phyloP scores from a whole-genome alignment of 2,797 vertebrate species.

The Xerus rutilus region DNA sequence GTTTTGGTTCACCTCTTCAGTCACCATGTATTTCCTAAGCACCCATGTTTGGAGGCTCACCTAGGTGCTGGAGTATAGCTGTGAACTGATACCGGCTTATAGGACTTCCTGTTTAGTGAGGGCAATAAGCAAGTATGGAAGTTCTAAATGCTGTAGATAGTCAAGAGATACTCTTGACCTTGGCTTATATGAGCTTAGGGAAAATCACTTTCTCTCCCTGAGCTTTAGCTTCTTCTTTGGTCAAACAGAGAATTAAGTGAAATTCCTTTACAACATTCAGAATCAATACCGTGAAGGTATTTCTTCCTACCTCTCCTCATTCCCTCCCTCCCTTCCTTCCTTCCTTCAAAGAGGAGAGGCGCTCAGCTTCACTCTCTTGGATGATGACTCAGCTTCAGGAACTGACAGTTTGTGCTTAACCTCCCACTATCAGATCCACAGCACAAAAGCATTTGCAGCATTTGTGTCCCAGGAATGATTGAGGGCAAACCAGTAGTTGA shows the following conservation, averaged over 20 bases:
- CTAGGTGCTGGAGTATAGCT: neutral
- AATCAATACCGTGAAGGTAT: neutral
- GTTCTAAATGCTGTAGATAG: neutral
- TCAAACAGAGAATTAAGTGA: neutral
- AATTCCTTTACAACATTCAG: neutral
- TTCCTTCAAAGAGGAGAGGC: neutral
- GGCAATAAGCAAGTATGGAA: neutral
- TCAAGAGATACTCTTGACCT: neutral
- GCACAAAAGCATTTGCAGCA: neutral
- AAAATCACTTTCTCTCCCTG: neutral
- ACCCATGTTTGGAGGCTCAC: neutral
- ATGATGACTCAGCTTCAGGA: neutral
- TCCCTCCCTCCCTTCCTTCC: neutral
- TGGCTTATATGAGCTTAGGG: neutral
- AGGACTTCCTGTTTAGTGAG: neutral
- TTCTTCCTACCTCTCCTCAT: neutral
- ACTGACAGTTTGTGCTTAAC: neutral
- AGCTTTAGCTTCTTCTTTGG: neutral
- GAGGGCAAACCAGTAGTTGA: neutral
- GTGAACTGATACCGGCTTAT: neutral
- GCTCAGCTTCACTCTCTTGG: neutral
- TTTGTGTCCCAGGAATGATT: neutral
- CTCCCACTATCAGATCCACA: neutral
- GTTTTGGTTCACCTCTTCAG: neutral
- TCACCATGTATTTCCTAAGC: neutral